A percentile compares a stretch with the other conserved stretches of the same genome.
Evolutionary conservation across 2,113 vertebrate genomes (phyloP).

Genomic region (Neopipo cinnamomea): DNA sequence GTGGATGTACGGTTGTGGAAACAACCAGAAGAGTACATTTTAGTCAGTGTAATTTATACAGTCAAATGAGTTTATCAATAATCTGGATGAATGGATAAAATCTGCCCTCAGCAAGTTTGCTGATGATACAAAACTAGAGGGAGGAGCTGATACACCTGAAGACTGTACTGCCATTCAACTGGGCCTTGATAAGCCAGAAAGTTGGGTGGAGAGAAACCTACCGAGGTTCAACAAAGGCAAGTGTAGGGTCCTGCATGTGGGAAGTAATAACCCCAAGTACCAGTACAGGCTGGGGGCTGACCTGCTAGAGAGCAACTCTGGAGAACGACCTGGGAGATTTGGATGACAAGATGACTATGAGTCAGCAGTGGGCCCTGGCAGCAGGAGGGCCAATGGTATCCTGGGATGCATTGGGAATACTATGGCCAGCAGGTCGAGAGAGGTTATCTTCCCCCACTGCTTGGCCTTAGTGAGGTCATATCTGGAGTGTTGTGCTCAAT

Average conservation of each 20-base stretch:
- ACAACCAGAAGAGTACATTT: not conserved
- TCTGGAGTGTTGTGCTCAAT: not conserved
- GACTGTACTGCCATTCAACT: not conserved
- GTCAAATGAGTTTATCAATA: not conserved
- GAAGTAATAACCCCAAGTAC: not conserved
- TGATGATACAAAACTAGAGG: not conserved
- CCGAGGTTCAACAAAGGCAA: not conserved
- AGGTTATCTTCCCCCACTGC: not conserved
- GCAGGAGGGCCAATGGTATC: not conserved
- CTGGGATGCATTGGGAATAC: not conserved
- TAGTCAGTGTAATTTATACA: not conserved
- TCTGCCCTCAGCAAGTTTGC: not conserved
- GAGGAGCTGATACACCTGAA: not conserved
- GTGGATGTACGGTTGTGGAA: not conserved
- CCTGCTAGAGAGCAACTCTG: not conserved
- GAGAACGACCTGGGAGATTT: not conserved
- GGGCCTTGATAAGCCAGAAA: not conserved
- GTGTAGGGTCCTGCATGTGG: not conserved
- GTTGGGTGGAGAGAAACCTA: not conserved
- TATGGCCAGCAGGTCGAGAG: not conserved
- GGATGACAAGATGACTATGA: not conserved
- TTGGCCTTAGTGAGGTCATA: not conserved
- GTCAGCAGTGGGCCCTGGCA: not conserved
- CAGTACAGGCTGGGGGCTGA: not conserved
- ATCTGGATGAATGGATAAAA: not conserved